phyloP scores from a whole-genome alignment of 1,140 invertebrate genomes.

The Aphaenogaster floridana region DNA sequence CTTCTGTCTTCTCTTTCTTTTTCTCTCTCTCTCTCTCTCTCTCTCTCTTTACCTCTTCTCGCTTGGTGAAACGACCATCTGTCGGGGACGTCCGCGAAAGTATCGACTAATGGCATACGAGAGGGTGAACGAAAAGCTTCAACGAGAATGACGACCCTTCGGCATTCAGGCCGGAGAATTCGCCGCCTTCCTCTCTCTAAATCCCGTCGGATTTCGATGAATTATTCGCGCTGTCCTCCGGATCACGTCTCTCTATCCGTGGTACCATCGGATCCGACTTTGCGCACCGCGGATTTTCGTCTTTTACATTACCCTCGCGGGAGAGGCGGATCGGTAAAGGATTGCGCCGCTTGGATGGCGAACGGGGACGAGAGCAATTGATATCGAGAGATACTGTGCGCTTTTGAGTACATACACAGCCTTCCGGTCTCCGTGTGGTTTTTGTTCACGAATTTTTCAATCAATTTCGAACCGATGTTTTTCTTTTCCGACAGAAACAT shows the following conservation, averaged over 20 bases:
- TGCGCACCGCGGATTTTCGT: conserved; percentile 3
- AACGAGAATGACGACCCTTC: conserved; percentile 45
- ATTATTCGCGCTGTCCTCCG: conserved; percentile 52
- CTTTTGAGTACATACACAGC: background rate
- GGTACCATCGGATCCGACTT: conserved; percentile 41
- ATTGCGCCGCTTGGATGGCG: background rate
- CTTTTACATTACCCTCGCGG: background rate
- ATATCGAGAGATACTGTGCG: conserved; percentile 4
- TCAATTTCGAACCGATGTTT: background rate
- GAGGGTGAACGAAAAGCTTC: conserved; percentile 16
- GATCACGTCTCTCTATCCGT: conserved; percentile 28
- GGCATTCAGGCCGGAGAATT: conserved; percentile 17
- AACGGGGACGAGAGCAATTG: background rate
- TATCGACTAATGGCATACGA: conserved; percentile 67
- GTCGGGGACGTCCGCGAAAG: conserved; percentile 70
- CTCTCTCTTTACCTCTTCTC: conserved; percentile 13
- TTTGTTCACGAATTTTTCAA: conserved; percentile 27
- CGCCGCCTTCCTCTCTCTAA: conserved; percentile 47
- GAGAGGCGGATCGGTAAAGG: background rate
- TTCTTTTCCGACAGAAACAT: background rate
- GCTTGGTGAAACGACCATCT: conserved; percentile 70
- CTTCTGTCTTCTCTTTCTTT: too few relatives aligned
- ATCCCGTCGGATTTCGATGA: conserved; percentile 59
- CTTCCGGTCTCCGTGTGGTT: background rate
- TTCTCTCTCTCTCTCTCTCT: background rate